Base-by-base conservation (phyloP, 2,797 vertebrate genomes). In the Bryconaethiops microstoma region DNA sequence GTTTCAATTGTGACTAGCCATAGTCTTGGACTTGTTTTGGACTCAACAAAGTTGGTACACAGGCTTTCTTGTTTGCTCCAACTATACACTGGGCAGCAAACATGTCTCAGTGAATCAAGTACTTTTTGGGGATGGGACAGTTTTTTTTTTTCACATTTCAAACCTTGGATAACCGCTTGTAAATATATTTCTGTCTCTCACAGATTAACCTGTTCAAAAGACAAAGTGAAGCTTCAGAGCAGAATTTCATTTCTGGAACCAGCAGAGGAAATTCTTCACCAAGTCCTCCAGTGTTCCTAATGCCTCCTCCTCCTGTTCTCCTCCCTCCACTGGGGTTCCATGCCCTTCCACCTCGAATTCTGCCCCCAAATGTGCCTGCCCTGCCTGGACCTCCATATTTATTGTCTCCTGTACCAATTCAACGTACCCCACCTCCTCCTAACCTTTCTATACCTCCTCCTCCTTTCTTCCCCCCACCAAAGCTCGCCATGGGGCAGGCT, bases 401-500 rank as follows among this genome's bases (percentile, higher is more conserved):
- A 0, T 91, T 92, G 0, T 92, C 91, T 12, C 88, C 93, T 0
- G 83, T 92, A 0, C 95, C 95, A 0, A 90, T 94, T 1, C 90
- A 93, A 48, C 95, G 95, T 0, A 96, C 93, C 0, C 95, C 94
- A 0, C 92, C 96, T 92, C 1, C 96, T 88, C 0, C 94, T 90
- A 0, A 96, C 96, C 40, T 94, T 96, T 90, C 89, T 96, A 80
- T 89, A 93, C 0, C 96, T 90, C 0, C 93, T 96, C 80, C 93
- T 91, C 0, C 96, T 23, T 73, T 92, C 0, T 97, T 95, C 89
- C 89, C 94, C 0, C 95, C 92, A 0, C 90, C 93, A 88, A 96
- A 97, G 90, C 94, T 96, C 88, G 96, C 95, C 0, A 90, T 97
- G 89, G 92, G 97, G 92, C 96, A 96, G 64, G 94, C 96, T 96